phyloP scores from a whole-genome alignment of 2,113 vertebrate species.

The Xenopus laevis region DNA sequence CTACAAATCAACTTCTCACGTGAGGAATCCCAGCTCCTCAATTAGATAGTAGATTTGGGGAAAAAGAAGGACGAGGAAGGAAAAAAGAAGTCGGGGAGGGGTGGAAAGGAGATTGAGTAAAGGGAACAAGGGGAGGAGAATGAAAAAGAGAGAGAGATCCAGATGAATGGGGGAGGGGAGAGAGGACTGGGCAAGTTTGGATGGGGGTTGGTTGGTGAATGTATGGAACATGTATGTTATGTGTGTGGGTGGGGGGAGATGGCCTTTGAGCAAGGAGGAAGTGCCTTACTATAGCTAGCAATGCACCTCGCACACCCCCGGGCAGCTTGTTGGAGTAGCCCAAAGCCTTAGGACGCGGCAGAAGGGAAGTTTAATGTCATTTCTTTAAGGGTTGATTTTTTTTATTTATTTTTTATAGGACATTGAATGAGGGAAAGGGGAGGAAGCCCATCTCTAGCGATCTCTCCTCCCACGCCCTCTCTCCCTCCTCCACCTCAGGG shows the following conservation, averaged over 20 bases:
- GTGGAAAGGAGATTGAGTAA: slow-evolving; percentile 17
- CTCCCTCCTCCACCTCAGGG: slow-evolving; percentile 21
- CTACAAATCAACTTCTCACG: slow-evolving; percentile 97
- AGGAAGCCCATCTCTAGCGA: background rate
- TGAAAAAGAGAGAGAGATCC: slow-evolving; percentile 22
- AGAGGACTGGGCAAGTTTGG: slow-evolving; percentile 55
- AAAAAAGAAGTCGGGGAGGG: slow-evolving; percentile 15
- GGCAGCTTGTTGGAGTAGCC: background rate
- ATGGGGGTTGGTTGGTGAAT: slow-evolving; percentile 36
- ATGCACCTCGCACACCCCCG: too few relatives aligned
- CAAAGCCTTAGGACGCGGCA: background rate
- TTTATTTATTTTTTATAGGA: too few relatives aligned
- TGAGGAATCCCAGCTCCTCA: slow-evolving; percentile 93
- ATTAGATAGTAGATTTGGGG: slow-evolving; percentile 71
- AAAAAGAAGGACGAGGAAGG: slow-evolving; percentile 45
- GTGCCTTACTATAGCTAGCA: background rate
- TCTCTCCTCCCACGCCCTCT: slow-evolving; percentile 45
- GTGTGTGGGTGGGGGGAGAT: slow-evolving; percentile 1
- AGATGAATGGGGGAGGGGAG: slow-evolving; percentile 53
- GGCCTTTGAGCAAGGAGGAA: background rate
- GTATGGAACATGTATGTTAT: slow-evolving; percentile 25
- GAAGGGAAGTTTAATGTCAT: slow-evolving; percentile 13
- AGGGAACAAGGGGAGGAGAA: slow-evolving; percentile 31
- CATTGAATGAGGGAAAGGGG: slow-evolving; percentile 4
- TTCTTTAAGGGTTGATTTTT: background rate